These are phyloP conservation scores for Gobius niger DNA, from an alignment of 2,113 vertebrate species.

Conservation along the genomic window DNA sequence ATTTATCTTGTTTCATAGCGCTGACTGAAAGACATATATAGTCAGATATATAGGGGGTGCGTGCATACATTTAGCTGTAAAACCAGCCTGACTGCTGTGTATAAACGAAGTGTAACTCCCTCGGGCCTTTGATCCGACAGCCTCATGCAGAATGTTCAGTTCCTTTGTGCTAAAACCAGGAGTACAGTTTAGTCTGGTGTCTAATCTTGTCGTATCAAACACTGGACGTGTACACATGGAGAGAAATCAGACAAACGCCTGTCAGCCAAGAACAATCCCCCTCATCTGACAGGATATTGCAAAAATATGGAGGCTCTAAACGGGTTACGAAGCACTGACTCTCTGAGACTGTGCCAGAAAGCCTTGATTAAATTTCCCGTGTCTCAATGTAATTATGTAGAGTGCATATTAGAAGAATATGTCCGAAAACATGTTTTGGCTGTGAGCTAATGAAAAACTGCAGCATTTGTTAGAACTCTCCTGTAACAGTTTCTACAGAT, in stretches of 20 bases:
- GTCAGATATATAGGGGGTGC: too few species aligned
- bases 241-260: conserved; percentile 1
- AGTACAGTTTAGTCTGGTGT: conserved; percentile 21
- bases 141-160: conserved; percentile 37
- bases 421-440: background rate
- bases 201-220: conserved; percentile 17
- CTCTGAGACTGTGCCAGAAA: background rate
- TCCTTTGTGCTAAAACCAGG: conserved; percentile 8
- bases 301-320: background rate
- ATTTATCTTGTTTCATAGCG: background rate
- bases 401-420: background rate
- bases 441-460: background rate
- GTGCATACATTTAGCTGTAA: background rate
- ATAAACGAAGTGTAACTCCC: background rate
- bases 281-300: conserved; percentile 17
- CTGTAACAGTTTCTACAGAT: background rate
- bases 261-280: background rate
- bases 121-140: background rate
- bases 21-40: background rate
- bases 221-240: background rate
- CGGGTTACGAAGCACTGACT: background rate
- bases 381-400: background rate
- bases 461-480: background rate
- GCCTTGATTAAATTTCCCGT: background rate
- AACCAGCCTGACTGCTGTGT: background rate